Conservation (phyloP, 2,113 vertebrate genomes). For the Isichthys henryi region DNA sequence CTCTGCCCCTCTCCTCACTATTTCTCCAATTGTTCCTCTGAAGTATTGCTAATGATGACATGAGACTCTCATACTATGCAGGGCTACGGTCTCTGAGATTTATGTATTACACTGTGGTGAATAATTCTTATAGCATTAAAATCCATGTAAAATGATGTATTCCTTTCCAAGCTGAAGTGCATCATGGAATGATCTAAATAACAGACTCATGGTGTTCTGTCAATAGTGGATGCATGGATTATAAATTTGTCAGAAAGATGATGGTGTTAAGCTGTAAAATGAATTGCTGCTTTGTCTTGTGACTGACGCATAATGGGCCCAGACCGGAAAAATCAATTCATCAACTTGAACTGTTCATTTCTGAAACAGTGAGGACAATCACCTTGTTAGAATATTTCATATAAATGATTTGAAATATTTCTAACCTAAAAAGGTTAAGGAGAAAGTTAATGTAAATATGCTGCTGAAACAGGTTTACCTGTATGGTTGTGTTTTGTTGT, state of each 20-base stretch:
- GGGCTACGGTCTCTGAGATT: neutral
- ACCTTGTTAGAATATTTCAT: neutral
- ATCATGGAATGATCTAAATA: neutral
- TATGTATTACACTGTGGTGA: neutral
- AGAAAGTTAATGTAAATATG: too few species aligned
- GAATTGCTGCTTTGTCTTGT: neutral
- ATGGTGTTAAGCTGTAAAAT: neutral
- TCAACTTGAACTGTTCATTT: neutral
- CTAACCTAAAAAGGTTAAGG: too few species aligned
- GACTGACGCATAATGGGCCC: neutral
- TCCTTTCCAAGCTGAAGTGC: neutral
- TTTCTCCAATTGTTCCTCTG: neutral
- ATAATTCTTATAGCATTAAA: neutral
- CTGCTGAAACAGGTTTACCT: too few species aligned
- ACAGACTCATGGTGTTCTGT: neutral
- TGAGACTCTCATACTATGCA: neutral
- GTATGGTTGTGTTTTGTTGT: too few species aligned
- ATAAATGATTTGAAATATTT: neutral
- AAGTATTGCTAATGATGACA: neutral
- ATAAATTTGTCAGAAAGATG: neutral
- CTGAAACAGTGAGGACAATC: neutral
- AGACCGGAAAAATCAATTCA: neutral
- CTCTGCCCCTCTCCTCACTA: neutral
- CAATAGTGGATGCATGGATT: neutral
- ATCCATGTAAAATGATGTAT: neutral